A percentile compares a stretch with the other conserved stretches of the same genome.
These are phyloP conservation scores for Hypomecis atomaria DNA, from an alignment of 2,888 invertebrate species.

Conservation along the genomic window DNA sequence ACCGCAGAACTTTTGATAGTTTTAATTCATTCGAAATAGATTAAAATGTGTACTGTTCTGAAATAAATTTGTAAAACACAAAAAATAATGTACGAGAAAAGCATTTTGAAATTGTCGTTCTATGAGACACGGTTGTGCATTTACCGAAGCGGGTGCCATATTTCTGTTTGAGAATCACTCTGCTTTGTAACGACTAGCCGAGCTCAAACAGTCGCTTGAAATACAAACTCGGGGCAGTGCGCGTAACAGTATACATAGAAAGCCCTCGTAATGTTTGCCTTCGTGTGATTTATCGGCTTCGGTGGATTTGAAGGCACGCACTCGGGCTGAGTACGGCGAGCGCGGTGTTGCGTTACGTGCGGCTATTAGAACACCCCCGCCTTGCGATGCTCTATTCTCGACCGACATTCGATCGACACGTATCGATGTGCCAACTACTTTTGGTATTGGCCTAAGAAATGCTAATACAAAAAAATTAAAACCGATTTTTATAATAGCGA, in stretches of 20 bases:
- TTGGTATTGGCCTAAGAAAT: too few species aligned
- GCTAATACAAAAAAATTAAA: too few species aligned
- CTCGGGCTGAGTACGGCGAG: slow-evolving; percentile 52
- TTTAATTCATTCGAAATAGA: too few species aligned
- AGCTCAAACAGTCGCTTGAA: slow-evolving; percentile 56
- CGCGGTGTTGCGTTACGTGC: slow-evolving; percentile 74
- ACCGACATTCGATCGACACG: slow-evolving; percentile 33
- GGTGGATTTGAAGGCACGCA: slow-evolving; percentile 81
- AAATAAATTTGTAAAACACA: too few species aligned
- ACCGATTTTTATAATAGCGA: too few species aligned
- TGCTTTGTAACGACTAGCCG: slow-evolving; percentile 69
- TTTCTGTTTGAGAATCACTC: slow-evolving; percentile 70
- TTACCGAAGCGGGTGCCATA: slow-evolving; percentile 45
- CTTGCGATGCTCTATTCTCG: slow-evolving; percentile 39
- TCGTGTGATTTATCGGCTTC: slow-evolving; percentile 85
- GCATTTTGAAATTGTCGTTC: slow-evolving; percentile 23
- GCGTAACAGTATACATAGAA: slow-evolving; percentile 76
- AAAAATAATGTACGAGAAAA: background rate
- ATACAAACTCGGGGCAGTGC: slow-evolving; percentile 62
- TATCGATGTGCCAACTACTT: slow-evolving; percentile 2
- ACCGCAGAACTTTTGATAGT: too few species aligned
- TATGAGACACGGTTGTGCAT: slow-evolving; percentile 41
- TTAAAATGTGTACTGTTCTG: too few species aligned
- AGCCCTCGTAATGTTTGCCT: slow-evolving; percentile 80
- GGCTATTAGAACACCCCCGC: slow-evolving; percentile 63